These are phyloP conservation scores for Conus betulinus DNA, from an alignment of 1,140 invertebrate species.

Conservation along the genomic window DNA sequence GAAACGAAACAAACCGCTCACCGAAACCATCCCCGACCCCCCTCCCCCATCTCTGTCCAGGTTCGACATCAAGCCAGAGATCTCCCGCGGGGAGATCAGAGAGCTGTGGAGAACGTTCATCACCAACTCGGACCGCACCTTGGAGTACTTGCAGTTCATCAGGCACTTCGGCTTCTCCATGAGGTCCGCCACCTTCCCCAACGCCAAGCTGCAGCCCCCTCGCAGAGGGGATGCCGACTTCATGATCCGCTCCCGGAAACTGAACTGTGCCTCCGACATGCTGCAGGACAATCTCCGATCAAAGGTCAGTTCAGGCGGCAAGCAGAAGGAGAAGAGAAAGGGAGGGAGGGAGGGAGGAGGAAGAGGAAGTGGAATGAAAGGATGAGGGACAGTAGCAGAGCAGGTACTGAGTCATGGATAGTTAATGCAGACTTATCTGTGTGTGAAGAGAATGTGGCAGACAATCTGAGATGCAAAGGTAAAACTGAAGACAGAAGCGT, in stretches of 20 bases:
- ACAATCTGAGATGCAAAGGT: too few relatives aligned
- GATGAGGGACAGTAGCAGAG: not conserved
- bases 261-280: constrained; percentile 74
- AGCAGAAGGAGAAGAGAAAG: not conserved
- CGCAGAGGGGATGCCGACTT: constrained; percentile 72
- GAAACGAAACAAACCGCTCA: too few relatives aligned
- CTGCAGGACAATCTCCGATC: constrained; percentile 71
- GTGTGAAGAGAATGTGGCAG: too few relatives aligned
- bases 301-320: constrained; percentile 60
- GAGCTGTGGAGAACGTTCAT: constrained; percentile 75
- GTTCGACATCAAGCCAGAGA: constrained; percentile 70
- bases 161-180: constrained; percentile 74
- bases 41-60: constrained; percentile 44
- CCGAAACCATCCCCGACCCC: too few relatives aligned
- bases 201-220: constrained; percentile 74
- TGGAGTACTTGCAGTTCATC: constrained; percentile 74
- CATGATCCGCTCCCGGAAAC: constrained; percentile 73
- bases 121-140: constrained; percentile 71
- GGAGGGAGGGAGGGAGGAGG: not conserved
- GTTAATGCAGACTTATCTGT: too few relatives aligned
- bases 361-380: not conserved
- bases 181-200: constrained; percentile 73
- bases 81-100: constrained; percentile 74
- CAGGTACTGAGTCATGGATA: too few relatives aligned
- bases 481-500: too few relatives aligned